phyloP scores from a whole-genome alignment of 1,140 invertebrate species.

The Rhynchophorus ferrugineus region DNA sequence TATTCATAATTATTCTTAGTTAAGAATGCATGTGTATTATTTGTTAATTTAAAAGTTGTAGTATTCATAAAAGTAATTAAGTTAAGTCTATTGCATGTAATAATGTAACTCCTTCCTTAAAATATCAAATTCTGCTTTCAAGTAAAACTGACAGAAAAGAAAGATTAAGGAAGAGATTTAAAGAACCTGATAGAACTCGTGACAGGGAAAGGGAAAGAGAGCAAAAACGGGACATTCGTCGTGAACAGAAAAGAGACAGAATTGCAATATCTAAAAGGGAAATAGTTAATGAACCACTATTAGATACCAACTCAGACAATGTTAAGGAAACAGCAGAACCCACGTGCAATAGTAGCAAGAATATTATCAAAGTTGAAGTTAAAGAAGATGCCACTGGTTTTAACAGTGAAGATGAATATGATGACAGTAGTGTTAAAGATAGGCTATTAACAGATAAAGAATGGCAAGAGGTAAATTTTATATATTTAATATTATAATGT shows the following conservation, averaged over 20 bases:
- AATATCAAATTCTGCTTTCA: slow-evolving; percentile 18
- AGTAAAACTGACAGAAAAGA: slow-evolving; percentile 36
- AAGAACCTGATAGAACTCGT: slow-evolving; percentile 31
- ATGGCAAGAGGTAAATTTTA: slow-evolving; percentile 34
- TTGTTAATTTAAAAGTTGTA: too few relatives aligned
- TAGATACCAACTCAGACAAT: slow-evolving; percentile 25
- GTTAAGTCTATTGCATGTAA: too few relatives aligned
- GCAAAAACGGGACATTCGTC: slow-evolving; percentile 29
- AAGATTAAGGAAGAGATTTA: slow-evolving; percentile 35
- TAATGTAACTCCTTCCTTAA: too few relatives aligned
- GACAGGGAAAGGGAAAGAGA: slow-evolving; percentile 34
- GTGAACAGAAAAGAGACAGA: slow-evolving; percentile 34
- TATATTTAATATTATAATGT: neutral
- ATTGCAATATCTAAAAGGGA: slow-evolving; percentile 29
- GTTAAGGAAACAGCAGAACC: slow-evolving; percentile 26
- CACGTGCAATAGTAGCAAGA: slow-evolving; percentile 29
- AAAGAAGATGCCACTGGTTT: slow-evolving; percentile 39
- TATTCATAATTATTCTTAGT: too few relatives aligned
- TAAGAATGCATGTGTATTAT: too few relatives aligned
- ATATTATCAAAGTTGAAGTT: slow-evolving; percentile 21
- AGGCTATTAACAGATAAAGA: slow-evolving; percentile 36
- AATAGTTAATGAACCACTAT: slow-evolving; percentile 25
- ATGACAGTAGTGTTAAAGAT: slow-evolving; percentile 30
- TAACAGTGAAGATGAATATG: slow-evolving; percentile 42
- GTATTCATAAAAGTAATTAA: too few relatives aligned